These are phyloP conservation scores for Lanistes nyassanus DNA, from an alignment of 1,140 invertebrate genomes.

Conservation along the genomic window DNA sequence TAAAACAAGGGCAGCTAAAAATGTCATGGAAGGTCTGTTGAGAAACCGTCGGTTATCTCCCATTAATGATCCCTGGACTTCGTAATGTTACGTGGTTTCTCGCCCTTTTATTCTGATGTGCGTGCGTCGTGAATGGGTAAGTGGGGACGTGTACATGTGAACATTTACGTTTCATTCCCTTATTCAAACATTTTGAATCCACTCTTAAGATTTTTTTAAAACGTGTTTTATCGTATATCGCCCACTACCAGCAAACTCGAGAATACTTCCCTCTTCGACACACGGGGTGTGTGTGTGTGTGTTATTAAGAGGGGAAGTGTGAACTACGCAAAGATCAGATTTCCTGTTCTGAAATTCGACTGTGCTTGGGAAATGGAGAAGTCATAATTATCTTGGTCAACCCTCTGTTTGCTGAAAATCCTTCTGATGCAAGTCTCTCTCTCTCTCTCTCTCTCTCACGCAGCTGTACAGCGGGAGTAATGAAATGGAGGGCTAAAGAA, in stretches of 20 bases:
- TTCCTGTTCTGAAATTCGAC: background rate
- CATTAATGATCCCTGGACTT: background rate
- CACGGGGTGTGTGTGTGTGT: constrained; percentile 17
- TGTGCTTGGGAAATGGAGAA: background rate
- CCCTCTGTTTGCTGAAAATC: background rate
- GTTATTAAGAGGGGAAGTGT: too few species aligned
- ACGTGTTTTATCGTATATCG: too few species aligned
- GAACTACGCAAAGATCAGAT: too few species aligned
- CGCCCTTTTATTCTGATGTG: background rate
- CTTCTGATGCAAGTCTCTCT: too few species aligned
- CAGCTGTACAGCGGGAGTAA: too few species aligned
- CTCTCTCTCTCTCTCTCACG: background rate
- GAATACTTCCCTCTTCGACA: too few species aligned
- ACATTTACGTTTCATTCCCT: background rate
- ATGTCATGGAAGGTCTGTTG: too few species aligned
- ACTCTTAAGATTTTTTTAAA: too few species aligned
- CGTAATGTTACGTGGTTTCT: background rate
- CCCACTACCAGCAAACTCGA: too few species aligned
- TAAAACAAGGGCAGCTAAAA: too few species aligned
- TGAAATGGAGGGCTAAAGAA: too few species aligned
- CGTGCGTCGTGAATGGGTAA: background rate
- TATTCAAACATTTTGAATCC: too few species aligned
- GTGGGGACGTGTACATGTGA: background rate
- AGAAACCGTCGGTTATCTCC: background rate
- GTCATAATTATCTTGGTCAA: background rate